Evolutionary conservation across 2,888 invertebrate genomes (phyloP).

Genomic region (Sinohyriopsis cumingii): DNA sequence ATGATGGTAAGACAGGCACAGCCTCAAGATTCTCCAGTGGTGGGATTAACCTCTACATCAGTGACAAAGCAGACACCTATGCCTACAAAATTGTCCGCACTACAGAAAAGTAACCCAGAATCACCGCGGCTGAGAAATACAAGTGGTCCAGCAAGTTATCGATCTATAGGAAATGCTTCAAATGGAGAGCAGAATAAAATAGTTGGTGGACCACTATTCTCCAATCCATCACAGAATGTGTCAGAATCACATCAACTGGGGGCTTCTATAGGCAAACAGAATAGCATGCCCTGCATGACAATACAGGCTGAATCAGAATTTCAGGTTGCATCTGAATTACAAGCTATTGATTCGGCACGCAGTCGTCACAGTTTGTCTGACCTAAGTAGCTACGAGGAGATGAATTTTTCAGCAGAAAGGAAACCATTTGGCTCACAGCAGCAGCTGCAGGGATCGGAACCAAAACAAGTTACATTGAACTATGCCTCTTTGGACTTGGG

Average conservation of each 20-base stretch:
- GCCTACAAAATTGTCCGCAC: constrained; percentile 15
- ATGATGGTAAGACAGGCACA: not conserved
- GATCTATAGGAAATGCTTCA: not conserved
- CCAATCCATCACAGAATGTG: no score
- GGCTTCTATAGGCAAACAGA: constrained; percentile 31
- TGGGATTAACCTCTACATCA: constrained; percentile 2
- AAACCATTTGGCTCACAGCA: constrained; percentile 33
- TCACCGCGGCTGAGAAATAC: constrained; percentile 22
- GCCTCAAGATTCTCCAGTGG: not conserved
- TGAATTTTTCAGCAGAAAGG: constrained; percentile 38
- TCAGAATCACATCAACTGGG: no score
- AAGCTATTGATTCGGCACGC: constrained; percentile 12
- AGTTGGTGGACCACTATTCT: no score
- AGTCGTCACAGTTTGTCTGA: constrained; percentile 58
- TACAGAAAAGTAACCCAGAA: constrained; percentile 14
- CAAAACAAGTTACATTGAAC: constrained; percentile 65
- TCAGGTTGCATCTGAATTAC: not conserved
- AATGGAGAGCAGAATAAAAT: no score
- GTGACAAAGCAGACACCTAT: constrained; percentile 28
- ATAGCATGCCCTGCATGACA: constrained; percentile 40
- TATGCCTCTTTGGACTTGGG: constrained; percentile 70
- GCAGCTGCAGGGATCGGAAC: constrained; percentile 12
- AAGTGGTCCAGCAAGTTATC: constrained; percentile 23
- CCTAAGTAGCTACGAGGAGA: constrained; percentile 51
- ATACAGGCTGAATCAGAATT: constrained; percentile 18